Evolutionary conservation across 2,888 invertebrate genomes (phyloP).

Genomic region (Melipona bicolor): DNA sequence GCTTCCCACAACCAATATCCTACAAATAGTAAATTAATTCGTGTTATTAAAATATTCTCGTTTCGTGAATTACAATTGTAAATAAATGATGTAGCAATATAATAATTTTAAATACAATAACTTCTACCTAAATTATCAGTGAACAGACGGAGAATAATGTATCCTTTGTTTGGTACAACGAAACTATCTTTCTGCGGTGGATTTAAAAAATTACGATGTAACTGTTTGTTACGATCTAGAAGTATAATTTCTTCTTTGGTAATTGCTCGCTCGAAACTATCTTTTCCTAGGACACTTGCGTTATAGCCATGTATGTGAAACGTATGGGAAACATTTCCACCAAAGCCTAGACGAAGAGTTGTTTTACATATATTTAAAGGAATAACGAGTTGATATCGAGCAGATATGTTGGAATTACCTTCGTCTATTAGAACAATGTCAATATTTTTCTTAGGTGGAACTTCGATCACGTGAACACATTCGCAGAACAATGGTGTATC

Average conservation of each 20-base stretch:
- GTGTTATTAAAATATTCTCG: not conserved
- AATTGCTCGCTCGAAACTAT: conserved; percentile 80
- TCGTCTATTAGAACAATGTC: conserved; percentile 88
- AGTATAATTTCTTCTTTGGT: conserved; percentile 82
- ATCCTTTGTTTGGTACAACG: conserved; percentile 88
- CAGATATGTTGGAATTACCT: conserved; percentile 82
- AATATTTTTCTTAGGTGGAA: conserved; percentile 84
- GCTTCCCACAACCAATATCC: conserved; percentile 79
- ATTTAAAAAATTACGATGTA: conserved; percentile 85
- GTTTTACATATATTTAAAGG: not conserved
- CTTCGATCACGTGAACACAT: conserved; percentile 86
- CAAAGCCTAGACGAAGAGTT: conserved; percentile 83
- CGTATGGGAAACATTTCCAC: conserved; percentile 86
- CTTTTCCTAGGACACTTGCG: conserved; percentile 68
- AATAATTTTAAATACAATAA: not conserved
- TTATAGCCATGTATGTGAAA: conserved; percentile 87
- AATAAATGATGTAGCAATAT: too few relatives aligned
- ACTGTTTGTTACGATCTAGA: conserved; percentile 81
- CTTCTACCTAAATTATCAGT: conserved; percentile 74
- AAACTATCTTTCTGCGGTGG: conserved; percentile 87
- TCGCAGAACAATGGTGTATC: conserved; percentile 83
- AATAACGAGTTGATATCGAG: not conserved
- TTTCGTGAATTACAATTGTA: too few relatives aligned
- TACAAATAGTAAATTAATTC: conserved; percentile 31
- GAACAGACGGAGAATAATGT: conserved; percentile 70